Conservation (phyloP, 2,888 invertebrate species). For the Platycheirus albimanus region DNA sequence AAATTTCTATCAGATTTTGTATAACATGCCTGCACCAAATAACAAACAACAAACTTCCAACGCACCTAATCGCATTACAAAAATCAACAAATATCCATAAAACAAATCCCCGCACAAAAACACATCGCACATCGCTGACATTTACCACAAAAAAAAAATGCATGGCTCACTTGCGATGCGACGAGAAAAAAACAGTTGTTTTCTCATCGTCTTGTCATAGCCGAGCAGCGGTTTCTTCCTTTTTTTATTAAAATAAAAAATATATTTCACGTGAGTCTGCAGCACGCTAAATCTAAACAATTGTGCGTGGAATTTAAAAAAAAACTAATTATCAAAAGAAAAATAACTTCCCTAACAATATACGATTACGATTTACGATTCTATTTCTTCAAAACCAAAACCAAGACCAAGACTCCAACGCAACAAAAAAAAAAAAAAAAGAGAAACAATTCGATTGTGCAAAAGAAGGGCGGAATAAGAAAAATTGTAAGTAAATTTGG, state of each 20-base stretch:
- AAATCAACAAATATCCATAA: slow-evolving; percentile 45
- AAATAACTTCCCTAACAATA: slow-evolving; percentile 15
- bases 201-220: slow-evolving; percentile 68
- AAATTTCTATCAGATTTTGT: too few species aligned
- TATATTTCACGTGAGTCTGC: slow-evolving; percentile 47
- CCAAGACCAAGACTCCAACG: slow-evolving; percentile 14
- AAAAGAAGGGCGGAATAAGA: slow-evolving; percentile 71
- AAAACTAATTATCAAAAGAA: slow-evolving; percentile 30
- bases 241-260: slow-evolving; percentile 52
- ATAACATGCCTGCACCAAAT: slow-evolving; percentile 26
- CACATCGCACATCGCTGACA: slow-evolving; percentile 55
- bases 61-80: slow-evolving; percentile 26
- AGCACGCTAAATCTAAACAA: slow-evolving; percentile 34
- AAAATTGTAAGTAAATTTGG: slow-evolving; percentile 55
- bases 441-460: slow-evolving; percentile 62
- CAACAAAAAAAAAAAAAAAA: slow-evolving; percentile 8
- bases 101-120: neutral
- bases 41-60: neutral
- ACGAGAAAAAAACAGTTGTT: slow-evolving; percentile 69
- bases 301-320: slow-evolving; percentile 27
- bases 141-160: slow-evolving; percentile 34
- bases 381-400: slow-evolving; percentile 2
- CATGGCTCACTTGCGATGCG: slow-evolving; percentile 32
- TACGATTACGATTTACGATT: slow-evolving; percentile 7
- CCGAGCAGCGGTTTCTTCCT: slow-evolving; percentile 73